These are phyloP conservation scores for Sebastes alutus DNA, from an alignment of 2,797 vertebrate species.

Conservation along the genomic window DNA sequence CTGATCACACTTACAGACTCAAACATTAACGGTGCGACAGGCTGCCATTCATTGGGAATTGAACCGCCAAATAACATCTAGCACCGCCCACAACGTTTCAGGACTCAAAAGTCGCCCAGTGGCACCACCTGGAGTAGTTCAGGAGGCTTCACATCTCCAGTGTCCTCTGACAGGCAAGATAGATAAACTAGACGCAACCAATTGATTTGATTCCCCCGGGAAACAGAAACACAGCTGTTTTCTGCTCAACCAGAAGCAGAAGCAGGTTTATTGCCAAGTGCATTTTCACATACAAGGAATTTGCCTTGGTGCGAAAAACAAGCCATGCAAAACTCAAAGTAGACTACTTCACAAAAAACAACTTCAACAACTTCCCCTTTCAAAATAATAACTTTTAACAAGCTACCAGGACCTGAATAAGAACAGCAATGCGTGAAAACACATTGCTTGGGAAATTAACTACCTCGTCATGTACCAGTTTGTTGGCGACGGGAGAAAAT, in stretches of 20 bases:
- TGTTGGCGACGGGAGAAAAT: neutral
- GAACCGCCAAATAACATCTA: neutral
- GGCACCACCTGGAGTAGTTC: too few species aligned
- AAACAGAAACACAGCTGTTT: neutral
- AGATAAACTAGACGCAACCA: neutral
- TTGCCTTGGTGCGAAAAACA: neutral
- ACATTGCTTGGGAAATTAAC: neutral
- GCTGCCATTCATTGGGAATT: neutral
- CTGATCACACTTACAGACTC: neutral
- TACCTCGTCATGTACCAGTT: neutral
- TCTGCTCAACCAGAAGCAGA: neutral
- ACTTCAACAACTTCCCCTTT: neutral
- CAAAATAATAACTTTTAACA: neutral
- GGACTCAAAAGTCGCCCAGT: neutral
- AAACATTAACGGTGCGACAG: neutral
- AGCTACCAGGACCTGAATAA: neutral
- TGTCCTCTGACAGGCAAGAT: neutral
- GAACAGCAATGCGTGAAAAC: neutral
- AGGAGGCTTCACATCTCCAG: neutral
- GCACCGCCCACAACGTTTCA: neutral
- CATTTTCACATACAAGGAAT: neutral
- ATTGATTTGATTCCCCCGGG: neutral
- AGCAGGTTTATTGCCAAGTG: neutral
- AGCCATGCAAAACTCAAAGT: neutral
- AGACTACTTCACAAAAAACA: neutral